Base-by-base conservation (phyloP, 1,140 invertebrate genomes). In the Heliconius congener region DNA sequence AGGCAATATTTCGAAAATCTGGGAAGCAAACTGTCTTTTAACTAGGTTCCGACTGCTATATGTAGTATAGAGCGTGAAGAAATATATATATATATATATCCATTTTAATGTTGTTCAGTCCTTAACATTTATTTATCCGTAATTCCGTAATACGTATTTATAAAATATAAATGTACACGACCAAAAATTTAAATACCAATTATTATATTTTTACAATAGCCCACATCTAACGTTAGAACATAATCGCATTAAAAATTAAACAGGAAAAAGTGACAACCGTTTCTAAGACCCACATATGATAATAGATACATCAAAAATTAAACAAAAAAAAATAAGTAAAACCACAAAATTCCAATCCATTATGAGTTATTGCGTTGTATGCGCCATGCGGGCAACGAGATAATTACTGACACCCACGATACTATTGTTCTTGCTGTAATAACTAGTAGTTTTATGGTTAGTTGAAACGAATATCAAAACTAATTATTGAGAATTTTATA, bases 331-430 rank as follows among this genome's bases (percentile, higher is more conserved):
- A 71, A 76, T 37, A 75, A 5, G 72, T 23, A 79, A 66, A 83
- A 77, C 77, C 74, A 77, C 72, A 77, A 55, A 81, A 74, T 77
- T 73, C 42, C 71, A 71, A 82, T 83, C 77, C 80, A 84, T 84
- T 78, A 85, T 83, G 82, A 84, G 78, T 81, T 60, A 75, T 84
- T 81, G 79, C 79, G 79, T 77, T 80, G 82, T 80, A 80, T 30
- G 30, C 82, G 73, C 79, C 74, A 90, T 87, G 88, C 87, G 87
- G 89, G 86, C 71, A 72, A 72, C 78, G 76, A 76, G 78, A 81
- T 86, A 88, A 91, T 91, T 89, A 88, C 83, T 84, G 76, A 80
- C 70, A 76, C 87, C 82, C 85, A 86, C 85, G 82, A 72, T 71
- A 78, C 83, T 84, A 87, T 87, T 90, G 86, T 89, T 86, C 81